Evolutionary conservation across 2,888 invertebrate species (phyloP).

Genomic region (Hydrotaea diabolus): DNA sequence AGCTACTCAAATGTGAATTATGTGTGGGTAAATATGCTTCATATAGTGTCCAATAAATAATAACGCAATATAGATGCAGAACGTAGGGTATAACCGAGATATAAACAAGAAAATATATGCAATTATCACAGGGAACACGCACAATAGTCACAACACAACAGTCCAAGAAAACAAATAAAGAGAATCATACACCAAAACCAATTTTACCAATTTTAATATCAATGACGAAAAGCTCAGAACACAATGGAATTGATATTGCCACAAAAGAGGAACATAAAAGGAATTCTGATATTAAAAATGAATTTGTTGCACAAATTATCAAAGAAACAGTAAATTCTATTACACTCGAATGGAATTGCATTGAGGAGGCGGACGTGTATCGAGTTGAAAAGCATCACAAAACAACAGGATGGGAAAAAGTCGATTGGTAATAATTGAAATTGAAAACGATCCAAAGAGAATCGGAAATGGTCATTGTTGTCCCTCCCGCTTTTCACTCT

Average conservation of each 20-base stretch:
- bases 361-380: conserved; percentile 74
- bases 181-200: conserved; percentile 6
- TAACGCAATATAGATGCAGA: neutral
- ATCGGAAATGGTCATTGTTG: too few relatives aligned
- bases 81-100: neutral
- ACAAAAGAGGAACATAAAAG: conserved; percentile 55
- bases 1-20: too few relatives aligned
- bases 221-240: conserved; percentile 33
- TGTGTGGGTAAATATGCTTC: too few relatives aligned
- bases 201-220: conserved; percentile 26
- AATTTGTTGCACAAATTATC: conserved; percentile 73
- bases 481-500: neutral
- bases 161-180: neutral
- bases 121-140: neutral
- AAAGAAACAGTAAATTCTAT: conserved; percentile 76
- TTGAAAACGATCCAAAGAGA: neutral
- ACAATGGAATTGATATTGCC: neutral
- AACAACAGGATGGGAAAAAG: conserved; percentile 75
- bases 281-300: conserved; percentile 56
- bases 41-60: too few relatives aligned
- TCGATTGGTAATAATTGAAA: conserved; percentile 74
- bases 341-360: conserved; percentile 75
- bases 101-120: neutral
- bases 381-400: conserved; percentile 76
- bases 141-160: conserved; percentile 6